These are phyloP conservation scores for Lycaena phlaeas DNA, from an alignment of 2,888 invertebrate genomes.

Conservation along the genomic window DNA sequence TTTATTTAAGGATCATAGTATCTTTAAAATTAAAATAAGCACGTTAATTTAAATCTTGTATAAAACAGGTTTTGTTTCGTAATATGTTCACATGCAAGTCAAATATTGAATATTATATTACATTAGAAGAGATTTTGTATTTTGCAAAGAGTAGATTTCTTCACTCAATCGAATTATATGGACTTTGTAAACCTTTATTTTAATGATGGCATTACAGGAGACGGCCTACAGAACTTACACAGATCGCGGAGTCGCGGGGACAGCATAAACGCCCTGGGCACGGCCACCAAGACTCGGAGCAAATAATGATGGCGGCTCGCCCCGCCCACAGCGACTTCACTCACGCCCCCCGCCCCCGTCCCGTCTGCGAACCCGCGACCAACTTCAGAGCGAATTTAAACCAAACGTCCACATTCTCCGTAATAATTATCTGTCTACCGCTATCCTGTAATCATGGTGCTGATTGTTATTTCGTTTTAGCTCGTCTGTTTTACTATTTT, in stretches of 20 bases:
- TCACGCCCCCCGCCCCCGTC: neutral
- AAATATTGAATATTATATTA: too few species aligned
- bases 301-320: conserved; percentile 38
- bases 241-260: conserved; percentile 88
- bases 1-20: too few species aligned
- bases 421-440: conserved; percentile 37
- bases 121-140: too few species aligned
- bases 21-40: too few species aligned
- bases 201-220: conserved; percentile 54
- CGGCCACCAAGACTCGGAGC: conserved; percentile 73
- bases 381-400: conserved; percentile 39
- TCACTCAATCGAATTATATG: too few species aligned
- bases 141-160: too few species aligned
- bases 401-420: conserved; percentile 37
- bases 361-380: neutral
- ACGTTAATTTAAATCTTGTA: too few species aligned
- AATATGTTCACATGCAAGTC: too few species aligned
- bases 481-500: neutral
- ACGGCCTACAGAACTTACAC: conserved; percentile 79
- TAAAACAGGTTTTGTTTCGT: too few species aligned
- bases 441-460: conserved; percentile 59
- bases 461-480: conserved; percentile 21
- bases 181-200: too few species aligned
- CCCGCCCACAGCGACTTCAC: conserved; percentile 12
- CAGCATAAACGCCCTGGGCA: conserved; percentile 81